Percentiles rank a stretch among this genome's conserved stretches.
phyloP scores from a whole-genome alignment of 1,140 invertebrate species.

The Lycorma delicatula region DNA sequence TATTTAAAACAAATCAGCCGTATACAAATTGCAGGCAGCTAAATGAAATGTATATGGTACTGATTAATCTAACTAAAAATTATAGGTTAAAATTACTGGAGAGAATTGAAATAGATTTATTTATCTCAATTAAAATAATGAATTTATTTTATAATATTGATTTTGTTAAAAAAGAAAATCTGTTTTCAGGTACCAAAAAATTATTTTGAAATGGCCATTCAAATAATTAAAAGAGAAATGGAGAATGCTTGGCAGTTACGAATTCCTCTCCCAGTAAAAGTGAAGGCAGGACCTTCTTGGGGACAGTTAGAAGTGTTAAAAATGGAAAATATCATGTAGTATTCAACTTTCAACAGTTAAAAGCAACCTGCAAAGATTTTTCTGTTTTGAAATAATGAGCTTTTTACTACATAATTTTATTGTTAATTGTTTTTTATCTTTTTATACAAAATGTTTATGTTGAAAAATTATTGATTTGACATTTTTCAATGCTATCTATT shows the following conservation, averaged over 20 bases:
- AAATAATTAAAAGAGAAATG: slow-evolving; percentile 68
- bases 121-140: not conserved
- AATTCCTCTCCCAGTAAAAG: slow-evolving; percentile 77
- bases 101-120: not conserved
- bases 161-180: slow-evolving; percentile 5
- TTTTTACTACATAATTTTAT: no score
- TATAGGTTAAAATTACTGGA: not conserved
- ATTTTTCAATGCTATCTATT: no score
- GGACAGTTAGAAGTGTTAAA: no score
- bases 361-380: no score
- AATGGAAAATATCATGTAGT: no score
- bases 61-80: not conserved
- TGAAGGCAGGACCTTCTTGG: slow-evolving; percentile 76
- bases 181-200: slow-evolving; percentile 37
- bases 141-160: not conserved
- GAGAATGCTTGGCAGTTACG: slow-evolving; percentile 61
- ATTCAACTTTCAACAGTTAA: no score
- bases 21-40: not conserved
- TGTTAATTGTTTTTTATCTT: no score
- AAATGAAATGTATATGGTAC: not conserved
- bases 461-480: no score
- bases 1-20: no score
- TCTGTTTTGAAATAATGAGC: no score
- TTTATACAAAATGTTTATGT: no score
- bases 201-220: slow-evolving; percentile 50